These are phyloP conservation scores for Pampusana beccarii DNA, from an alignment of 2,113 vertebrate genomes.

Conservation along the genomic window DNA sequence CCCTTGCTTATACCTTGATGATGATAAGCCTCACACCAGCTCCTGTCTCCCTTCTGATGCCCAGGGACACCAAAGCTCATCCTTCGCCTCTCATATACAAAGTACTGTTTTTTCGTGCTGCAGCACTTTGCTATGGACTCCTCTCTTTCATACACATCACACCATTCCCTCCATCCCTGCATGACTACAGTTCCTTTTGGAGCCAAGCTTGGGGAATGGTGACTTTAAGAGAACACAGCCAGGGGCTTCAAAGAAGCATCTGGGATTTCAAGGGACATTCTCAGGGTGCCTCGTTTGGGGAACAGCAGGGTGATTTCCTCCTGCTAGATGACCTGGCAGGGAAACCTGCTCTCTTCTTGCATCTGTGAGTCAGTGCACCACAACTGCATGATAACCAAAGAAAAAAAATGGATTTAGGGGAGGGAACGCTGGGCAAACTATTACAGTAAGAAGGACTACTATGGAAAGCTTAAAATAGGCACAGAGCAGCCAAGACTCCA, in stretches of 20 bases:
- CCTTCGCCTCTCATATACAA: not conserved
- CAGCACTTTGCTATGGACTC: not conserved
- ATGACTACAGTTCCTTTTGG: not conserved
- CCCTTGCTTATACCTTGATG: not conserved
- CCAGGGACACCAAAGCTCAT: not conserved
- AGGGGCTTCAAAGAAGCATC: not conserved
- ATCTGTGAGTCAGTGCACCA: not conserved
- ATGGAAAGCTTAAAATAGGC: conserved; percentile 22
- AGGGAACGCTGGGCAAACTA: not conserved
- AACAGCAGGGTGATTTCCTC: not conserved
- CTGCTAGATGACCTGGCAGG: not conserved
- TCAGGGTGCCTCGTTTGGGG: not conserved
- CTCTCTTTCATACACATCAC: rapidly evolving
- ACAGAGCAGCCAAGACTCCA: conserved; percentile 12
- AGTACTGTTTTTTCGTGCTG: not conserved
- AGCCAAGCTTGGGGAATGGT: not conserved
- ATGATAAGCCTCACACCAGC: not conserved
- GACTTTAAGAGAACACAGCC: not conserved
- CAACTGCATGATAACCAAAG: not conserved
- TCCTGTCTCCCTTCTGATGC: not conserved
- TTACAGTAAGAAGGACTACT: conserved; percentile 13
- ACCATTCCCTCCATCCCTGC: not conserved
- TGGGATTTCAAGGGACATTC: not conserved
- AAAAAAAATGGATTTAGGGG: not conserved
- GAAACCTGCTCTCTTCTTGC: not conserved